Conservation (phyloP, 2,113 vertebrate genomes). For the Antechinus stuartii region DNA sequence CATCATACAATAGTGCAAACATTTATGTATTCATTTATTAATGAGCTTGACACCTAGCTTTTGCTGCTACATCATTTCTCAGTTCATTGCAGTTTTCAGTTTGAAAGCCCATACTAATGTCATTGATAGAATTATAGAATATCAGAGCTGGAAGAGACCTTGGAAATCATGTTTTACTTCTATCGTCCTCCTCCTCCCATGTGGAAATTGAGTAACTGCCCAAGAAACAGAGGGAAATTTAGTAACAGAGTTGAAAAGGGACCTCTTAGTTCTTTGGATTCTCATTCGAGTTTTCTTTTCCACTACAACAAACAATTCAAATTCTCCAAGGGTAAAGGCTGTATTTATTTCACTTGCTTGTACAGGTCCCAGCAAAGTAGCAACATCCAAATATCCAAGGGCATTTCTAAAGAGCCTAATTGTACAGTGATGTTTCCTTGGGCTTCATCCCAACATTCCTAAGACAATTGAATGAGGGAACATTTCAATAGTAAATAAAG, state of each 20-base stretch:
- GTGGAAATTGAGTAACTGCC: not conserved
- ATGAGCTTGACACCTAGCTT: slow-evolving; percentile 22
- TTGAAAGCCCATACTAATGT: slow-evolving; percentile 37
- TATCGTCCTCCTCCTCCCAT: not conserved
- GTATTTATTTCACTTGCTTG: not conserved
- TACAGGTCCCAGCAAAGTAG: slow-evolving; percentile 19
- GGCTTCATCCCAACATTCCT: not conserved
- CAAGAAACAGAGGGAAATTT: not conserved
- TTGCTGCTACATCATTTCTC: slow-evolving; percentile 7
- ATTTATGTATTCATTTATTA: slow-evolving; percentile 4
- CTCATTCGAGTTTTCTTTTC: not conserved
- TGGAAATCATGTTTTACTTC: slow-evolving; percentile 6
- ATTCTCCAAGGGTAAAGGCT: not conserved
- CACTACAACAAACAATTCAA: not conserved
- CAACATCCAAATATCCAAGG: not conserved
- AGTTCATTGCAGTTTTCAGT: not conserved
- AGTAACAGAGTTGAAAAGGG: not conserved
- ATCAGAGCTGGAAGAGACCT: not conserved
- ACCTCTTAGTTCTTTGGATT: not conserved
- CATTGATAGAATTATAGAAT: slow-evolving; percentile 33
- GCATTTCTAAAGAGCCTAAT: slow-evolving; percentile 28
- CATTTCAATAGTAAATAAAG: slow-evolving; percentile 14
- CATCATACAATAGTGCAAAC: slow-evolving; percentile 18
- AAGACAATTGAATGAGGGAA: slow-evolving; percentile 28
- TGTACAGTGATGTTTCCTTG: not conserved